Base-by-base conservation (phyloP, 2,113 vertebrate genomes). In the Rallus limicola region DNA sequence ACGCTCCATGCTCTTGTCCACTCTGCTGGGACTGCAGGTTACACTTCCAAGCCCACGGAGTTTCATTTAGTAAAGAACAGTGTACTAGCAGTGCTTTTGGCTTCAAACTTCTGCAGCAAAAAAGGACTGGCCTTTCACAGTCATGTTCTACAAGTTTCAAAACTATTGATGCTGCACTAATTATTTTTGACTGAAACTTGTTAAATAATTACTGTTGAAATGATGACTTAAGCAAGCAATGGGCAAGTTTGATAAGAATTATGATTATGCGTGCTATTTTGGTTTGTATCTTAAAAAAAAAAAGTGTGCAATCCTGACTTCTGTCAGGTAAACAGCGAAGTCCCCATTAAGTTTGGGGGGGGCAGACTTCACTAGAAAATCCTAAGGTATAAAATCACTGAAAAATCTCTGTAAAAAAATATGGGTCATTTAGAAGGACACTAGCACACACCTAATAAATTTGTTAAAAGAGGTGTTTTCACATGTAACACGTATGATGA, bases 141-240 rank as follows among this genome's bases (percentile, higher is more conserved):
- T 85, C 85, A 77, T 29, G 46, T 70, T 92, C 74, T 67, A 38
- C 16, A 33, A 84, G 58, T 56, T 82, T 81, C 93, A 67, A 88
- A 93, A 94, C 63, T 36, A 68, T 82, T 93, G 56, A 64, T 1
- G 75, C 81, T 65, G 69, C 46, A 40, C 55, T 82, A 72, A 95
- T 92, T 79, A 90, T 34, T 93, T 95, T 46, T 90, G 55, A 93
- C 40, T 82, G 60, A 91, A 71, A 82, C 65, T 59, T 33, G 20
- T 71, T 70, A 33, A 87, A 63, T 89, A 93, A 93, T 93, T 88
- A 93, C 82, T 86, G 92, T 58, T 81, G 71, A 93, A 90, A 95
- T 74, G 40, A 95, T 77, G 50, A 88, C 71, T 97, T 94, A 85
- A 65, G 44, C 75, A 86, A 95, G 93, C 75, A 95, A 85, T 63